Conservation (phyloP, 2,113 vertebrate species). For the Callipepla californica region DNA sequence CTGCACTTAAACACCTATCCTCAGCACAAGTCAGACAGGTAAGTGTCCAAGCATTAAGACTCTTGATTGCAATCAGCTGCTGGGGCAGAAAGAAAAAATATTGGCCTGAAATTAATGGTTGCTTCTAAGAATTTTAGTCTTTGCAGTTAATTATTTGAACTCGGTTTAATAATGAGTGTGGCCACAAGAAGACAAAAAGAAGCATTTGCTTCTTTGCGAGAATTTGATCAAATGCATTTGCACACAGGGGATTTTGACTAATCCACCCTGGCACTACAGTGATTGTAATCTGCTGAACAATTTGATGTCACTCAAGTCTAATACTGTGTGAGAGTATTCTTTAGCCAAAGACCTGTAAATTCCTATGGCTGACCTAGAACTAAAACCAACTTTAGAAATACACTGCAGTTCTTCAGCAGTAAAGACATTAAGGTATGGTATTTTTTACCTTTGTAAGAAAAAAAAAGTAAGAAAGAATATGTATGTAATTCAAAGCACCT, state of each 20-base stretch:
- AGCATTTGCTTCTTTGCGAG: neutral
- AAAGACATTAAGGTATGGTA: neutral
- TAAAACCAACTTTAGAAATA: neutral
- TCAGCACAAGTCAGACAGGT: neutral
- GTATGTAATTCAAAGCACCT: neutral
- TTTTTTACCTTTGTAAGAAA: neutral
- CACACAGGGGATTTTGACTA: neutral
- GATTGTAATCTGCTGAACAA: neutral
- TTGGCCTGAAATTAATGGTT: neutral
- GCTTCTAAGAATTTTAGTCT: neutral
- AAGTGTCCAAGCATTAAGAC: neutral
- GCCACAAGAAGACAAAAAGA: neutral
- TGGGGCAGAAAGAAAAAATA: neutral
- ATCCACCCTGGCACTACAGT: neutral
- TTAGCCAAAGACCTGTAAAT: neutral
- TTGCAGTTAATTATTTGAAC: neutral
- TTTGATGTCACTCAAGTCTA: neutral
- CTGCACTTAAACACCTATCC: neutral
- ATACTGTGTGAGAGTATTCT: neutral
- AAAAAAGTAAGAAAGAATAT: neutral
- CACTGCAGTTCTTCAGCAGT: neutral
- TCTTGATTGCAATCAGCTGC: neutral
- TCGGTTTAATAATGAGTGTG: neutral
- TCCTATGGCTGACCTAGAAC: neutral
- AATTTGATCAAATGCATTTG: neutral